phyloP scores from a whole-genome alignment of 2,113 vertebrate species.

The Myotis yumanensis region DNA sequence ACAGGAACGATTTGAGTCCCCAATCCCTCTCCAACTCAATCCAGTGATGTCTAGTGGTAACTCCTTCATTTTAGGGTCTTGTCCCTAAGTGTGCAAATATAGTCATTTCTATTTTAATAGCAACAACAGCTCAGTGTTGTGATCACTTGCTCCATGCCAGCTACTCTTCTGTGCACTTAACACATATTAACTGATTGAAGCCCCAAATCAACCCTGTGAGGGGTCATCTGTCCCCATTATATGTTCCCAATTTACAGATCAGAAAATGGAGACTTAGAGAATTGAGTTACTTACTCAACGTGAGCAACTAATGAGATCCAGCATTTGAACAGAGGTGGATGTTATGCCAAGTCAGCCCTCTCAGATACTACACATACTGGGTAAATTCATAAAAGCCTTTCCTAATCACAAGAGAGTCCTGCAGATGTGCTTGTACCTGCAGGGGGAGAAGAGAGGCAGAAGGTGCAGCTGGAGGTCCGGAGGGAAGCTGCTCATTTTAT shows the following conservation, averaged over 20 bases:
- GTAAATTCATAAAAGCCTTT: neutral
- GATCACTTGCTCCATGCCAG: neutral
- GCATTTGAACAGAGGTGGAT: neutral
- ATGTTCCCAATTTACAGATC: neutral
- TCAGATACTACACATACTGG: neutral
- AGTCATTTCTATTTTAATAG: neutral
- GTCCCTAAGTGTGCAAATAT: neutral
- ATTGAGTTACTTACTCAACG: constrained; percentile 19
- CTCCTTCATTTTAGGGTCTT: neutral
- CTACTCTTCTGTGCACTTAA: neutral
- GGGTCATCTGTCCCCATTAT: neutral
- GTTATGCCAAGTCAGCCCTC: neutral
- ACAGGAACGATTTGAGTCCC: too few relatives aligned
- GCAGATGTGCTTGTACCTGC: neutral
- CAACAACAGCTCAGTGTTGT: neutral
- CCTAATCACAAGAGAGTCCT: neutral
- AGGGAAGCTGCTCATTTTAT: neutral
- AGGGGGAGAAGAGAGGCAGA: too few relatives aligned
- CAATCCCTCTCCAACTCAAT: neutral
- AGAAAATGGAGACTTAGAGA: constrained; percentile 17
- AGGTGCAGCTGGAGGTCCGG: too few relatives aligned
- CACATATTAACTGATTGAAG: neutral
- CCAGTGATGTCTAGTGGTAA: neutral
- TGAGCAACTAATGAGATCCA: neutral
- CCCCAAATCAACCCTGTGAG: neutral